Base-by-base conservation (phyloP, 2,113 vertebrate species). In the Girardinichthys multiradiatus region DNA sequence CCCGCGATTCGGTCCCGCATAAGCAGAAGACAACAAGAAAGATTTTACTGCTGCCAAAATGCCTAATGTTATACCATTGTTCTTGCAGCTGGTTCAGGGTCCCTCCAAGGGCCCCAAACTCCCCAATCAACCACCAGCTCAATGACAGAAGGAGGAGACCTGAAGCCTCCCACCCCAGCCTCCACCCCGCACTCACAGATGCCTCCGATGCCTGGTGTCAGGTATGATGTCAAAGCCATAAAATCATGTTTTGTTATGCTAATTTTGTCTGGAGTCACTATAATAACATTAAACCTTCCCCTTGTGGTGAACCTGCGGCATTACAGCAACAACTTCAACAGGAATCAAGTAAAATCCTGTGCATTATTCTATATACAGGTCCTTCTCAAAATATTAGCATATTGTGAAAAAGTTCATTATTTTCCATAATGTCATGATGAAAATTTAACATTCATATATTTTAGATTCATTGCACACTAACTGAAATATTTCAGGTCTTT, bases 101-200 rank as follows among this genome's bases (percentile, higher is more conserved):
- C 98, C 45, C 96, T 99, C 90, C 98, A 99, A 92, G 98, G 98
- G 63, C 98, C 98, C 74, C 98, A 99, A 91, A 99, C 98, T 17
- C 98, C 98, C 80, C 98, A 99, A 93, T 99, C 98, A 76, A 98
- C 97, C 86, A 99, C 96, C 93, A 99, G 98, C 90, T 99, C 98
- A 7, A 99, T 99, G 98, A 96, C 98, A 80, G 98, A 99, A 87
- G 97, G 98, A 91, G 97, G 96, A 91, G 98, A 99, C 90, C 80
- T 98, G 85, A 99, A 99, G 89, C 98, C 98, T 58, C 98, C 98
- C n/a, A 99, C 98, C 72, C 98, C 98, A 68, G 98, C 96, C 0
- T 99, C 98, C 31, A 99, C 98, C 17, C 98, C 98, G 27, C 98
- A 99, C 84, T 97, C 95, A 80, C 98, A 99, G 92, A 97, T 99